phyloP scores from a whole-genome alignment of 2,888 invertebrate genomes.

The Encarsia formosa region DNA sequence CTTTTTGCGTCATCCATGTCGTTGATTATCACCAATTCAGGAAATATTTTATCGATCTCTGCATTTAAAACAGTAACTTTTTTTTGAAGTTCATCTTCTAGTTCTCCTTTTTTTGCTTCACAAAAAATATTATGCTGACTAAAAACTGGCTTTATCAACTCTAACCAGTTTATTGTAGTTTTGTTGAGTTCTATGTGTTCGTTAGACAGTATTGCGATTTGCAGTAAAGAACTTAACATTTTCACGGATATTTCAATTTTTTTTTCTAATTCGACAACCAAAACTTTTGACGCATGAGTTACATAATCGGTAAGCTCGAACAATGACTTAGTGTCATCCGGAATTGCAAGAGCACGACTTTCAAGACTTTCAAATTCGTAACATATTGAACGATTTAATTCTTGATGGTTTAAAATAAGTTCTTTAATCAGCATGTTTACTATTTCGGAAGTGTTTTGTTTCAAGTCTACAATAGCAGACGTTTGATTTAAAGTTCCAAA shows the following conservation, averaged over 20 bases:
- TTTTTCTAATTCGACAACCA: constrained; percentile 51
- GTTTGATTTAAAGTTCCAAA: constrained; percentile 39
- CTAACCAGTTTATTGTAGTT: constrained; percentile 55
- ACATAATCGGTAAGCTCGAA: constrained; percentile 56
- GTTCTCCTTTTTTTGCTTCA: constrained; percentile 56
- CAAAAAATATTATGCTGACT: constrained; percentile 54
- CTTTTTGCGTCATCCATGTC: constrained; percentile 56
- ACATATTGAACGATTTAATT: constrained; percentile 45
- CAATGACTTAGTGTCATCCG: constrained; percentile 54
- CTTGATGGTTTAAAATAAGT: constrained; percentile 36
- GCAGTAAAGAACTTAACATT: constrained; percentile 48
- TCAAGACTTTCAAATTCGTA: constrained; percentile 53
- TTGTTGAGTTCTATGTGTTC: constrained; percentile 55
- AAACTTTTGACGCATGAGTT: constrained; percentile 52
- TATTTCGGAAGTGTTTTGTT: constrained; percentile 31
- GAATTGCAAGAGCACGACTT: constrained; percentile 50
- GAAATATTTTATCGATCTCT: constrained; percentile 54
- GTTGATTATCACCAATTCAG: constrained; percentile 54
- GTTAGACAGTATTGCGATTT: constrained; percentile 51
- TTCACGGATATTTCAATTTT: constrained; percentile 48
- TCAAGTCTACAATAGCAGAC: constrained; percentile 35
- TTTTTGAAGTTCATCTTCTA: constrained; percentile 55
- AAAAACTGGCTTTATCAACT: constrained; percentile 55
- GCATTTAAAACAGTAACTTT: constrained; percentile 53
- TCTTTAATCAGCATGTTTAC: constrained; percentile 34